Conservation (phyloP, 2,888 invertebrate species). For the Drosophila anomalata region DNA sequence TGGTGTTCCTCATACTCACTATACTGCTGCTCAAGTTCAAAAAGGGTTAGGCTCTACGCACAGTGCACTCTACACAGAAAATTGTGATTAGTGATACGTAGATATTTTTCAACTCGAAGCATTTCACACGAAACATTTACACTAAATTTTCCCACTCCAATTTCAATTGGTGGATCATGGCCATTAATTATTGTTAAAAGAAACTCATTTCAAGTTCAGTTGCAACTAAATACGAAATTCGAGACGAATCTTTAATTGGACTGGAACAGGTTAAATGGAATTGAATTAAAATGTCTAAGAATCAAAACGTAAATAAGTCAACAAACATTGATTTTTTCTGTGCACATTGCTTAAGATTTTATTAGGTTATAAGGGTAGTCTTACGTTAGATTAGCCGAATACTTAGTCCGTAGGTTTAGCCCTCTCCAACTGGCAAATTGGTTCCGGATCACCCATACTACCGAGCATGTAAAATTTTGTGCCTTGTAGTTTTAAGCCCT, state of each 20-base stretch:
- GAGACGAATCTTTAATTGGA: not conserved
- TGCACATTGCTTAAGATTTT: constrained; percentile 63
- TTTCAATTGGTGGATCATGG: not conserved
- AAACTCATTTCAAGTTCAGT: not conserved
- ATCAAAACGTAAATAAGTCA: not conserved
- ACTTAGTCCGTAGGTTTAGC: constrained; percentile 16
- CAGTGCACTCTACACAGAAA: not conserved
- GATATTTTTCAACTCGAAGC: not conserved
- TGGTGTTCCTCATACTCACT: constrained; percentile 89
- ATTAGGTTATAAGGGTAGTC: constrained; percentile 73
- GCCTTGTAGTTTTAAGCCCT: constrained; percentile 50
- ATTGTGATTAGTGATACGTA: not conserved
- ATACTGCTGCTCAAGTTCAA: constrained; percentile 92
- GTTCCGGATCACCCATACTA: constrained; percentile 65
- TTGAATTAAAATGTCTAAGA: not conserved
- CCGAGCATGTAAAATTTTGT: constrained; percentile 59
- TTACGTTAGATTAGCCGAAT: constrained; percentile 24
- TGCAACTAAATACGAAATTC: not conserved
- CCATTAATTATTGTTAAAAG: not conserved
- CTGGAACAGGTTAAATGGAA: not conserved
- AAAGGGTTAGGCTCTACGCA: constrained; percentile 87
- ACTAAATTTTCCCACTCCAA: not conserved
- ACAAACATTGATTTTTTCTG: constrained; percentile 1
- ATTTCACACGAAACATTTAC: not conserved
- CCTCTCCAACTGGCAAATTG: constrained; percentile 42